Percentiles rank a stretch among this genome's conserved stretches.
Conservation (phyloP, 2,797 vertebrate species). For the Artibeus jamaicensis region DNA sequence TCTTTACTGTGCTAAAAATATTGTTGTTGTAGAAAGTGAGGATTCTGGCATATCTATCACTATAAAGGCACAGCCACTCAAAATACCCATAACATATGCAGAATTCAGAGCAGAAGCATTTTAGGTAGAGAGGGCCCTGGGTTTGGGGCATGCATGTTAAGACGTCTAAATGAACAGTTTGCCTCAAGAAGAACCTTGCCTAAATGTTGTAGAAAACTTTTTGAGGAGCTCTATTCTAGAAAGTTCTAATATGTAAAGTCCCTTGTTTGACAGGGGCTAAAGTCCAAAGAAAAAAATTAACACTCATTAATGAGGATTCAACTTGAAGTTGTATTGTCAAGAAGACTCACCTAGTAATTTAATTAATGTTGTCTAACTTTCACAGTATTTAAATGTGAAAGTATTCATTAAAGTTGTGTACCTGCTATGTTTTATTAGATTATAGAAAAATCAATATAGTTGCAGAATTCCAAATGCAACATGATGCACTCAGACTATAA, state of each 20-base stretch:
- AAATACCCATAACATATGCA: neutral
- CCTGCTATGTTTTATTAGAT: neutral
- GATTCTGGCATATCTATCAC: neutral
- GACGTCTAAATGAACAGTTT: neutral
- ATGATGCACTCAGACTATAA: neutral
- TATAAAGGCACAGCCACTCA: neutral
- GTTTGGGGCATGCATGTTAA: neutral
- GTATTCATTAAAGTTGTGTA: neutral
- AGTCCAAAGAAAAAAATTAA: neutral
- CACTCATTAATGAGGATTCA: neutral
- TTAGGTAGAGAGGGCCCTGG: neutral
- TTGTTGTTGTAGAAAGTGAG: neutral
- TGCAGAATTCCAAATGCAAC: neutral
- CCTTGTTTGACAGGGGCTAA: neutral
- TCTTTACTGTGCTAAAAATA: neutral
- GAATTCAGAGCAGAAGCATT: neutral
- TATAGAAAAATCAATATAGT: neutral
- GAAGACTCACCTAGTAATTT: neutral
- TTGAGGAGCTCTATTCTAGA: neutral
- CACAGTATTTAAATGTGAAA: conserved; percentile 19
- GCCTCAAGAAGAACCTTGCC: conserved; percentile 12
- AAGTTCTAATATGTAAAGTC: neutral
- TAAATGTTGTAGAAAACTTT: neutral
- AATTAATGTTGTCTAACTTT: neutral
- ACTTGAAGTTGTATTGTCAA: neutral